Conservation (phyloP, 2,888 invertebrate species). For the Nezara viridula region DNA sequence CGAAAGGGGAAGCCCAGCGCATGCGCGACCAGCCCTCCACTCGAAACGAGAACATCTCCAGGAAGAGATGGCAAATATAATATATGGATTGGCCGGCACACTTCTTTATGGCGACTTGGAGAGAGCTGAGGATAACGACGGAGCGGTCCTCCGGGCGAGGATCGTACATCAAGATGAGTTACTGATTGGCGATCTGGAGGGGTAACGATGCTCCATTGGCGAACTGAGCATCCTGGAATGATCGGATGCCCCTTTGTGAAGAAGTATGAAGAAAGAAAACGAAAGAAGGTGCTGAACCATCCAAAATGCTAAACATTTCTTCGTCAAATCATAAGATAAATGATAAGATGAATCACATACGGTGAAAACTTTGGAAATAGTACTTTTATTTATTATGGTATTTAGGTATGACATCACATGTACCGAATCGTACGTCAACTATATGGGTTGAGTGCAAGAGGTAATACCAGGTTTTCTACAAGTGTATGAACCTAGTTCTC, state of each 20-base stretch:
- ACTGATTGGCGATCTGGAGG: neutral
- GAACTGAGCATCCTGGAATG: neutral
- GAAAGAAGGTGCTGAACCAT: neutral
- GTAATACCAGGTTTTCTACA: too few species aligned
- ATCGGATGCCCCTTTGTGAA: neutral
- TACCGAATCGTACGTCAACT: too few species aligned
- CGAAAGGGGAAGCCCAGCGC: slow-evolving; percentile 23
- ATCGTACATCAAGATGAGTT: slow-evolving; percentile 38
- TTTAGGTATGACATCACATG: too few species aligned
- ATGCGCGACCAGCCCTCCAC: slow-evolving; percentile 1
- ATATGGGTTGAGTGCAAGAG: too few species aligned
- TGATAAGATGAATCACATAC: too few species aligned
- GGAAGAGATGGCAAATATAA: slow-evolving; percentile 17
- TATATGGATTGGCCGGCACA: slow-evolving; percentile 24
- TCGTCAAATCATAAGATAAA: too few species aligned
- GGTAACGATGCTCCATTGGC: neutral
- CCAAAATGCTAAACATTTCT: neutral
- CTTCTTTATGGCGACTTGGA: slow-evolving; percentile 13
- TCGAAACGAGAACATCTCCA: slow-evolving; percentile 10
- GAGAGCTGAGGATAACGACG: slow-evolving; percentile 30
- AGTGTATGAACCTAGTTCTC: too few species aligned
- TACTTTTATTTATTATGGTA: too few species aligned
- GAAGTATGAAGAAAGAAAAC: neutral
- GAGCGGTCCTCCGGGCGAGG: neutral
- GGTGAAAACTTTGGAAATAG: too few species aligned